Evolutionary conservation across 2,113 vertebrate species (phyloP), one percentile per base, ranked within the genome.

Genomic region (Oophaga pumilio): DNA sequence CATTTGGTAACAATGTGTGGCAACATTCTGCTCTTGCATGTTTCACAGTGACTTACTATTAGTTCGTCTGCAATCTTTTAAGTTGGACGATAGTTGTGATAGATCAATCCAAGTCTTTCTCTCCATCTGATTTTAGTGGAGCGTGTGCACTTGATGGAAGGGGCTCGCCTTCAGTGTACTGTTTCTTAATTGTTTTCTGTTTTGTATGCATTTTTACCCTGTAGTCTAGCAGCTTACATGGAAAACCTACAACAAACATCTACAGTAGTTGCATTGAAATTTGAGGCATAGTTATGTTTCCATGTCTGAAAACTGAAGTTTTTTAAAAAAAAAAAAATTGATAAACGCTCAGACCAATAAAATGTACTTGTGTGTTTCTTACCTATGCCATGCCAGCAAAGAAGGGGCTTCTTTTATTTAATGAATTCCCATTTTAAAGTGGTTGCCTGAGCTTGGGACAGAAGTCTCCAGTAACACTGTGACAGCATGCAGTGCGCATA

Each of bases 151-250:
- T 93, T 94, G 95, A 96, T 95, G 95, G 94, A 93, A 93, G 76
- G 60, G 93, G 92, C 95, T 95, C 94, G 91, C 96, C 95, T 97
- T 97, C 96, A 97, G 96, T 97, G 96, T 97, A 96, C 96, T 97
- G 96, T 96, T 94, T 94, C 92, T 93, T 94, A 95, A 91, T 84
- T 66, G 80, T 81, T 92, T 91, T 94, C 93, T 87, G 77, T 85
- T 95, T 91, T 59, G 84, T 60, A 17, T 49, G 12, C 6, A 9
- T 62, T 14, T 15, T 20, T 12, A 8, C 15, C 10, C 43, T 24
- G 1, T 50, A 91, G 93, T 94, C 94, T 90, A 94, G 93, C 95
- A 94, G 94, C 94, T 94, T 94, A 73, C 5, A 6, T 8, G 5
- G 4, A 17, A 28, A 69, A 69, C 11, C 94, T 94, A 88, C 93